These are phyloP conservation scores for Fregata magnificens DNA, from an alignment of 2,113 vertebrate species.

Conservation along the genomic window DNA sequence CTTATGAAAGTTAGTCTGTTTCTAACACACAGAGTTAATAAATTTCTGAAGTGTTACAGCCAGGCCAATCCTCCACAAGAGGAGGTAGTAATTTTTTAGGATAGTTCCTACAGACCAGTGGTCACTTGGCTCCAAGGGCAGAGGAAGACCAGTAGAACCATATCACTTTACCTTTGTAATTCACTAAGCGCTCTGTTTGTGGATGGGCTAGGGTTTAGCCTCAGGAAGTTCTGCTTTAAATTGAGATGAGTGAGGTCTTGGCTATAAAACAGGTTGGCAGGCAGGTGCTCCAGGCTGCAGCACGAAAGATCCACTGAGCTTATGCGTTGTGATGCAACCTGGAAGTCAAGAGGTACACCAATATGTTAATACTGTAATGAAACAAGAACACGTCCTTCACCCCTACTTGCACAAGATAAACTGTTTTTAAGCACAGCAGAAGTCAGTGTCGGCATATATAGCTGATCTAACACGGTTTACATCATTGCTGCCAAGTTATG, in stretches of 20 bases:
- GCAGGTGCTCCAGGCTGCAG: conserved; percentile 94
- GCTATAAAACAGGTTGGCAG: conserved; percentile 95
- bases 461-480: background rate
- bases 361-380: background rate
- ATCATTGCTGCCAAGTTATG: background rate
- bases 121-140: background rate
- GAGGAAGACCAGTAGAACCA: background rate
- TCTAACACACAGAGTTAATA: background rate
- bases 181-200: conserved; percentile 82
- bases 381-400: background rate
- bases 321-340: conserved; percentile 97
- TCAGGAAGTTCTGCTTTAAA: conserved; percentile 95
- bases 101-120: background rate
- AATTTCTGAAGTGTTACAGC: background rate
- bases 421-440: background rate
- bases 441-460: background rate
- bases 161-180: conserved; percentile 85
- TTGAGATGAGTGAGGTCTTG: conserved; percentile 99
- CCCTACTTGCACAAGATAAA: background rate
- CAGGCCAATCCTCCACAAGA: background rate
- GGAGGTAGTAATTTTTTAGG: background rate
- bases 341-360: background rate
- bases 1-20: background rate
- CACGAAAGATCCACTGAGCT: conserved; percentile 97
- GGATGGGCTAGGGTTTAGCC: conserved; percentile 69